Base-by-base conservation (phyloP, 2,888 invertebrate species). In the Quadroppia sp. region DNA sequence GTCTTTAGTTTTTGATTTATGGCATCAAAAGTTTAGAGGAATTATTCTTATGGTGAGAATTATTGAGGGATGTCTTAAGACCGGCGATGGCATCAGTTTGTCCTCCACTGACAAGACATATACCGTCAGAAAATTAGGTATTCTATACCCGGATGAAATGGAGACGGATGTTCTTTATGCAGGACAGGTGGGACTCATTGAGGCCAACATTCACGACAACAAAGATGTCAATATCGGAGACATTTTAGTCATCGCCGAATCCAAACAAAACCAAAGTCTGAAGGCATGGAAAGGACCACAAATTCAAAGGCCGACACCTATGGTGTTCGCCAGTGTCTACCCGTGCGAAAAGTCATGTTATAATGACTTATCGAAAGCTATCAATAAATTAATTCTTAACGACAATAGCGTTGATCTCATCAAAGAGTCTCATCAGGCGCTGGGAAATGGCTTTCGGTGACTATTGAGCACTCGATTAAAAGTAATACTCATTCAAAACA, bases 131-230 rank as follows among this genome's bases (percentile, higher is more conserved):
- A 88, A 87, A 78, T 84, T 96, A 72, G 89, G 92, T 1, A 82
- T 97, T 67, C 84, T 96, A 77, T 85, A 89, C 77, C 96, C 97
- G 1, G 86, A 87, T 71, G 90, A 92, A 82, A 86, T 87, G 77
- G 81, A 85, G 4, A 67, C 40, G 6, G 45, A 71, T 59, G 36
- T 45, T 15, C 59, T 75, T 1, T 82, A 81, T 78, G 93, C 95
- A 69, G 98, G 98, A 1, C 97, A 98, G 86, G 94, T 97, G 78
- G 96, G 96, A 7, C 89, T 92, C 81, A 83, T 98, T 75, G 88
- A 88, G 2, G 90, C 91, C 79, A 90, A 89, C 79, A 91, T 94
- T 88, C 85, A 88, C 76, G 86, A 87, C 53, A 87, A 88, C 53
- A 86, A 86, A 77, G 91, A 92, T 81, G 88, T 90, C 1, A 82